Conservation (phyloP, 2,888 invertebrate species). For the Actias luna region DNA sequence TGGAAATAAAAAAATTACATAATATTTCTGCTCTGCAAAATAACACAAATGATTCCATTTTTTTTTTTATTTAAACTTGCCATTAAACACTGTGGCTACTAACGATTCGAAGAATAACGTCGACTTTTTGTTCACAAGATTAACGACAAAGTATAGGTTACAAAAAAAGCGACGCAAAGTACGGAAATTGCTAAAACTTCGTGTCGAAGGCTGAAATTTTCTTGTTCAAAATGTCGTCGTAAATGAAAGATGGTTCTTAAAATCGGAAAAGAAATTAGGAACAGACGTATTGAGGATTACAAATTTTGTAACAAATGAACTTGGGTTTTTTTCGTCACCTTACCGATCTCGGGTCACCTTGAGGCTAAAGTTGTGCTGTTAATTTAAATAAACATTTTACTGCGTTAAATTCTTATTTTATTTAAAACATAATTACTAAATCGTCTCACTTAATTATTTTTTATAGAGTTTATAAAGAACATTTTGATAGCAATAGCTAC, state of each 20-base stretch:
- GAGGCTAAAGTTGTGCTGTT: not conserved
- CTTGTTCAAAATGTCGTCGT: conserved; percentile 79
- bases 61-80: conserved; percentile 61
- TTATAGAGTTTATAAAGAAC: not conserved
- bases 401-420: not conserved
- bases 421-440: not conserved
- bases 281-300: conserved; percentile 78
- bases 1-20: no score
- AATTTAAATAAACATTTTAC: not conserved
- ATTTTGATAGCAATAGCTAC: no score
- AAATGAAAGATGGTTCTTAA: conserved; percentile 80
- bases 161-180: conserved; percentile 74
- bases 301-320: conserved; percentile 70
- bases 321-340: conserved; percentile 42
- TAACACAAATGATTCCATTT: no score
- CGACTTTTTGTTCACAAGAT: conserved; percentile 76
- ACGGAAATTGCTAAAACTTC: conserved; percentile 79
- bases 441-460: not conserved
- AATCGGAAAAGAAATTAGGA: conserved; percentile 79
- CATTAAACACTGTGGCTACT: conserved; percentile 61
- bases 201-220: conserved; percentile 77
- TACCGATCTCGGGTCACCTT: conserved; percentile 9
- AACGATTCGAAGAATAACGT: conserved; percentile 61
- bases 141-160: conserved; percentile 77
- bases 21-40: no score